Base-by-base conservation (phyloP, 2,113 vertebrate genomes). In the Brachirus orientalis region DNA sequence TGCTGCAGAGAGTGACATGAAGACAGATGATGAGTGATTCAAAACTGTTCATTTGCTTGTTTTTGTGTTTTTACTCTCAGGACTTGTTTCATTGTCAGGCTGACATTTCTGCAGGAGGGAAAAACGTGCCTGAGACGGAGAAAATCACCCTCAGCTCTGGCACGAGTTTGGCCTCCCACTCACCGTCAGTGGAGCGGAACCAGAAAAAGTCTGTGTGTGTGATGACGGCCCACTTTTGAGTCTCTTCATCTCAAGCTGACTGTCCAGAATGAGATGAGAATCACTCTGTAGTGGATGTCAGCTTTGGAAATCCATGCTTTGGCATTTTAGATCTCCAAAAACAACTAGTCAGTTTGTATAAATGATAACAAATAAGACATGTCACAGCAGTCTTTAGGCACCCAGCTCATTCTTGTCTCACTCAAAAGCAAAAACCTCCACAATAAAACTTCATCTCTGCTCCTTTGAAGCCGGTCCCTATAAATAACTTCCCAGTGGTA, bases 381-480 rank as follows among this genome's bases (percentile, higher is more conserved):
- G 43, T 22, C 41, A 60, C 8, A 56, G 19, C 48, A 58, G 41
- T 20, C 11, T 48, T n/a, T 10, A 55, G 75, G 77, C 64, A 36
- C 54, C 7, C 11, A 61, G 65, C 59, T n/a, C 44, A 37, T 59
- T 75, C 74, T 51, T 45, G 40, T 73, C 35, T 54, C 38, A n/a
- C 70, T 77, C 72, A 69, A 74, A 67, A 75, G 51, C 63, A 57
- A 77, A 84, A 75, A 55, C 77, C 84, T 72, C n/a, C 80, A 77
- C 75, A 46, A 44, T 48, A 48, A 72, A 83, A 78, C 69, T 73
- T 75, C 22, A 48, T 67, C 68, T 61, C 69, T 72, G 46, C 60
- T 73, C 40, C 69, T 88, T 84, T 79, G 75, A 82, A 88, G 75
- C 58, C 60, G 50, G 63, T 22, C 63, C 65, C 83, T 86, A 82